These are phyloP conservation scores for Cataglyphis hispanica DNA, from an alignment of 1,140 invertebrate species.

Conservation along the genomic window DNA sequence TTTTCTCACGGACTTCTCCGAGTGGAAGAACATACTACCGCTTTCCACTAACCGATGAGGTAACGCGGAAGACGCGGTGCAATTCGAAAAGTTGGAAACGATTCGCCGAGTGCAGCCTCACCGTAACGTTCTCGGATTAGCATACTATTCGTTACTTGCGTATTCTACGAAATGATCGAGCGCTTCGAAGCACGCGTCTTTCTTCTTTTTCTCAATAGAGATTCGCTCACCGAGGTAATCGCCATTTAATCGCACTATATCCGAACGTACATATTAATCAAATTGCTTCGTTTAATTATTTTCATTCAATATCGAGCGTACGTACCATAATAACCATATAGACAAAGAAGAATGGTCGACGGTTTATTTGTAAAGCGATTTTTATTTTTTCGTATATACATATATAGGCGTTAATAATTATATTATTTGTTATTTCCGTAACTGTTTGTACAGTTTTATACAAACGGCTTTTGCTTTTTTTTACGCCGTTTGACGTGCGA, in stretches of 20 bases:
- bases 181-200: slow-evolving; percentile 4
- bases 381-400: neutral
- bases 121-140: slow-evolving; percentile 51
- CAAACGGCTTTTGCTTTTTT: slow-evolving; percentile 24
- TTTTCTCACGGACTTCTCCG: slow-evolving; percentile 44
- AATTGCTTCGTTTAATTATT: neutral
- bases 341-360: neutral
- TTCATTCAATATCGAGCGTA: neutral
- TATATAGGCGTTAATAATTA: slow-evolving; percentile 19
- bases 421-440: slow-evolving; percentile 26
- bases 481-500: neutral
- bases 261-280: neutral
- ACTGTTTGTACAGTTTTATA: neutral
- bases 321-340: neutral
- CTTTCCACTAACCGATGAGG: slow-evolving; percentile 29
- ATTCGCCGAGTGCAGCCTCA: slow-evolving; percentile 7
- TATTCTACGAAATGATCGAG: slow-evolving; percentile 44
- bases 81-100: slow-evolving; percentile 48
- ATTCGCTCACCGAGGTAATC: neutral
- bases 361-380: slow-evolving; percentile 6
- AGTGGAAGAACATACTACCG: slow-evolving; percentile 4
- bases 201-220: neutral
- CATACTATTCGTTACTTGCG: slow-evolving; percentile 68
- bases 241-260: slow-evolving; percentile 6
- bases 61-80: neutral